Base-by-base conservation (phyloP, 2,113 vertebrate species). In the Ceratotherium simum region DNA sequence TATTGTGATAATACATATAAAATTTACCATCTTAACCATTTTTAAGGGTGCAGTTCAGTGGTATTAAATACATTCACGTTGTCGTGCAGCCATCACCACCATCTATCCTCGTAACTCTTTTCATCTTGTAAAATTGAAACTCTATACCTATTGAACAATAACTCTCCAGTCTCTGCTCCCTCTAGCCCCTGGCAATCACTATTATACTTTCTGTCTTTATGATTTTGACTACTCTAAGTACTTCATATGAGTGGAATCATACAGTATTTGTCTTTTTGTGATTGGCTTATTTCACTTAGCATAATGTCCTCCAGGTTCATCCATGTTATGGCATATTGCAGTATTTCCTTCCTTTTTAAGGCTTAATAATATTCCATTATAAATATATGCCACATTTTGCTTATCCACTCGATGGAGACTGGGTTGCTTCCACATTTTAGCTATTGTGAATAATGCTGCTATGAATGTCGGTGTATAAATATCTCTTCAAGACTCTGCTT, bases 41-140 rank as follows among this genome's bases (percentile, higher is more conserved):
- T 87, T 51, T 54, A 79, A 65, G 62, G 67, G 60, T 67, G 29
- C 25, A 29, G 33, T n/a, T 90, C 60, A 90, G 3, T 65, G 73
- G 25, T 79, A 33, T 90, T 39, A 67, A 67, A 51, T 79, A 76
- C 42, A 78, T 51, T 78, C 42, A 64, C 39, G 51, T 78, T 89
- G 51, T n/a, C 39, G 29, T 56, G 8, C 12, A 69, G 89, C 36
- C 0, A 0, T 91, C 25, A 79, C 51, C 46, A 80, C 33, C 27
- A 46, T 89, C 20, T 13, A 56, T 58, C 76, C 7, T 48, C 13
- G 10, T 80, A 80, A 80, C 33, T 82, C n/a, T 69, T 79, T 91
- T 67, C 12, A 67, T 79, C 46, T 91, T 91, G 23, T 80, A 91
- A 91, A 91, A 80, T 5, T 69, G 75, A 80, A 91, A 69, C 48